phyloP scores from a whole-genome alignment of 2,797 vertebrate genomes.

The Chelon labrosus region DNA sequence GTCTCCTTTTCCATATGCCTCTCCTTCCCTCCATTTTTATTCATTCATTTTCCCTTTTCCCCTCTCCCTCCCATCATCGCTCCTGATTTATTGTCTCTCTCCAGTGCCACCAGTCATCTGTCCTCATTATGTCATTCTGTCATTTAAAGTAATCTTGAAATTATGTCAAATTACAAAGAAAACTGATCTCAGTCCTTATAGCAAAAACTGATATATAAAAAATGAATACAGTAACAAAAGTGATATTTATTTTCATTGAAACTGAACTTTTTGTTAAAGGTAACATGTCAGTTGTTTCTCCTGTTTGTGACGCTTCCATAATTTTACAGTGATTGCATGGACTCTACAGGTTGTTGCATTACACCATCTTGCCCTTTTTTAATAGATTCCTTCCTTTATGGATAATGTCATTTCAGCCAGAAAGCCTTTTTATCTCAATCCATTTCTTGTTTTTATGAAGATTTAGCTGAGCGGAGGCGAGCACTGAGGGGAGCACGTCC shows the following conservation, averaged over 20 bases:
- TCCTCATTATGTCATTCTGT: neutral
- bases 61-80: no score
- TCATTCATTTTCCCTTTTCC: no score
- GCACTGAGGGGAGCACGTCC: slow-evolving; percentile 40
- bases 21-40: no score
- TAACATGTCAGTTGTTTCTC: slow-evolving; percentile 27
- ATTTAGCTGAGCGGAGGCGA: slow-evolving; percentile 57
- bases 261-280: slow-evolving; percentile 17
- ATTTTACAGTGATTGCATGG: slow-evolving; percentile 44
- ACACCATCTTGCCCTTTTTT: slow-evolving; percentile 48
- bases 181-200: neutral
- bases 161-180: neutral
- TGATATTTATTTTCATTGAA: slow-evolving; percentile 2
- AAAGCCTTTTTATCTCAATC: slow-evolving; percentile 73
- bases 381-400: slow-evolving; percentile 67
- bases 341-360: slow-evolving; percentile 72
- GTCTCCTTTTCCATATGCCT: no score
- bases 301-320: slow-evolving; percentile 32
- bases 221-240: neutral
- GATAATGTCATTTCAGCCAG: slow-evolving; percentile 76
- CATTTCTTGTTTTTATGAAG: slow-evolving; percentile 73
- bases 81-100: neutral
- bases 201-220: neutral
- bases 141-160: neutral
- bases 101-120: neutral